These are phyloP conservation scores for Poecilia gillii DNA, from an alignment of 2,797 vertebrate genomes.

Conservation along the genomic window DNA sequence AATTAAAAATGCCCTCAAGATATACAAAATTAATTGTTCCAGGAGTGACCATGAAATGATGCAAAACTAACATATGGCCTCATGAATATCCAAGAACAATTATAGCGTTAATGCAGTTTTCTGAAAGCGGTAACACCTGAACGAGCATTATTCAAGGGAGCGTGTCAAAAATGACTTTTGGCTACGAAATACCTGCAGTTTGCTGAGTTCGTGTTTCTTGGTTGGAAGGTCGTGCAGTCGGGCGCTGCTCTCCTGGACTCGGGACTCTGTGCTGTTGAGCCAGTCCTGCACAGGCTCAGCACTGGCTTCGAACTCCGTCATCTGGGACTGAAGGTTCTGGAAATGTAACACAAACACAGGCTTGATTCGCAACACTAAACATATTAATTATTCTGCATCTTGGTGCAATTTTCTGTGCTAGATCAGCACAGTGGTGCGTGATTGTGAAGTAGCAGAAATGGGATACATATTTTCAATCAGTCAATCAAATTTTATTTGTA, in stretches of 20 bases:
- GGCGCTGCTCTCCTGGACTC: conserved; percentile 88
- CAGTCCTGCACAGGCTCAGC: conserved; percentile 93
- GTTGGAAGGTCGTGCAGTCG: conserved; percentile 91
- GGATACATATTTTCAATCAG: background rate
- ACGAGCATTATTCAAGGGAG: background rate
- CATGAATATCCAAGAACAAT: conserved; percentile 20
- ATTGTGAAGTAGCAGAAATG: background rate
- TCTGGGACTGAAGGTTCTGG: conserved; percentile 92
- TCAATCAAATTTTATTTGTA: too few species aligned
- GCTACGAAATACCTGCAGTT: conserved; percentile 87
- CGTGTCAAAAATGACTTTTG: background rate
- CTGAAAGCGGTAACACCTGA: background rate
- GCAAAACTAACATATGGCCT: conserved; percentile 15
- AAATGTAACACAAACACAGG: conserved; percentile 12
- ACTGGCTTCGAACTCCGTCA: conserved; percentile 94
- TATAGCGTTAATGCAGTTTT: conserved; percentile 14
- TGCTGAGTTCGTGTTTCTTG: conserved; percentile 92
- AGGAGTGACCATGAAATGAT: conserved; percentile 10
- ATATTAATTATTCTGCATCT: background rate
- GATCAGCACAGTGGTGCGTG: background rate
- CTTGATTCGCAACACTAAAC: background rate
- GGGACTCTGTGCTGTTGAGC: conserved; percentile 87
- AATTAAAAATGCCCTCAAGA: conserved; percentile 17
- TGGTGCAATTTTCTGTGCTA: background rate
- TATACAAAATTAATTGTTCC: conserved; percentile 14